Percentiles rank a stretch among this genome's conserved stretches.
Conservation (phyloP, 2,797 vertebrate species). For the Protosalanx chinensis region DNA sequence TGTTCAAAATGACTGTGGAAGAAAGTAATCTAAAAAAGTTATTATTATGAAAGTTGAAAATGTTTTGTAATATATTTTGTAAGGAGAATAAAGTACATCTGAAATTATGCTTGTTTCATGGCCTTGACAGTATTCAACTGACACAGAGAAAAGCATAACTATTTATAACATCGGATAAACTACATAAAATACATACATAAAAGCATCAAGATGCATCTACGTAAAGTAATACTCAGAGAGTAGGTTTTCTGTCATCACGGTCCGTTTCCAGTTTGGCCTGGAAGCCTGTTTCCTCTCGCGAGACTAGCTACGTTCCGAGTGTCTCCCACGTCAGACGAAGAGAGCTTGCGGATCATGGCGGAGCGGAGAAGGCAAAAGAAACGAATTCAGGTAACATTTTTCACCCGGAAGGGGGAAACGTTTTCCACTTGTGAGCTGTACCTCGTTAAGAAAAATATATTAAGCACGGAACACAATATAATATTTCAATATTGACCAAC, state of each 20-base stretch:
- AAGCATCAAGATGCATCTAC: too few species aligned
- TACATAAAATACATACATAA: too few species aligned
- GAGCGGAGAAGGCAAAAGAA: conserved; percentile 97
- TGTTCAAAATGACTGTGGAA: background rate
- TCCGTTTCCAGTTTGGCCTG: too few species aligned
- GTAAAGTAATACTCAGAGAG: background rate
- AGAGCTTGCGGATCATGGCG: conserved; percentile 93
- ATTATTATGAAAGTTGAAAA: background rate
- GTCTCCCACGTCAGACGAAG: conserved; percentile 72
- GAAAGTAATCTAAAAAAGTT: background rate
- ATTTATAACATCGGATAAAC: too few species aligned
- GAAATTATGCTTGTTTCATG: too few species aligned
- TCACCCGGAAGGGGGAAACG: background rate
- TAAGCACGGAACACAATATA: background rate
- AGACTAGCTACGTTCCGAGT: conserved; percentile 6
- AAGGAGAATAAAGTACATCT: too few species aligned
- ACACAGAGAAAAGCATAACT: too few species aligned
- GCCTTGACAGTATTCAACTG: too few species aligned
- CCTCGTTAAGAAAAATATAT: background rate
- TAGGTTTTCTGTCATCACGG: background rate
- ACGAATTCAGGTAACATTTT: conserved; percentile 86
- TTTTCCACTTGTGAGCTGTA: background rate
- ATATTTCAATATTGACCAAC: background rate
- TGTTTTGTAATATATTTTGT: background rate
- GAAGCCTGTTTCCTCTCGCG: conserved; percentile 13